Percentiles rank a stretch among this genome's conserved stretches.
Conservation (phyloP, 2,888 invertebrate genomes). For the Brenthis hecate region DNA sequence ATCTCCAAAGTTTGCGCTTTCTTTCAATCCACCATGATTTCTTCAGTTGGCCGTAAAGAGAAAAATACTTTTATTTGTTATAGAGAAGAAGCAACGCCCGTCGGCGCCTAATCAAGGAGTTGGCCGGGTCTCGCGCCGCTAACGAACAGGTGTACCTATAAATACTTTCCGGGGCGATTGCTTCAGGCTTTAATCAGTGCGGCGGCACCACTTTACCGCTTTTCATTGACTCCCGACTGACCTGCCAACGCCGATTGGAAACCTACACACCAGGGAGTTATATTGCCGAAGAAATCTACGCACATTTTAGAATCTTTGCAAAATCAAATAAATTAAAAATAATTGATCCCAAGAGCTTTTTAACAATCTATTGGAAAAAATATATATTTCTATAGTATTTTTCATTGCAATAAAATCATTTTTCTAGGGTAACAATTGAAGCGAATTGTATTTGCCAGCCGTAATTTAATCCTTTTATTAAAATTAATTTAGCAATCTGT, state of each 20-base stretch:
- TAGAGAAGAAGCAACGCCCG: slow-evolving; percentile 74
- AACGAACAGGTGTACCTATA: slow-evolving; percentile 83
- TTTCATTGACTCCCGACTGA: slow-evolving; percentile 79
- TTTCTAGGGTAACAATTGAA: too few relatives aligned
- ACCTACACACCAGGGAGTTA: slow-evolving; percentile 69
- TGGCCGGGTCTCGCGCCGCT: slow-evolving; percentile 76
- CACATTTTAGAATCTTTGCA: slow-evolving; percentile 55
- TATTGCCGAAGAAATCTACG: slow-evolving; percentile 66
- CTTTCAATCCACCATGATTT: slow-evolving; percentile 49
- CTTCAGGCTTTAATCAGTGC: slow-evolving; percentile 81
- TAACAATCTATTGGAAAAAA: slow-evolving; percentile 36
- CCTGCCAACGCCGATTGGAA: slow-evolving; percentile 76
- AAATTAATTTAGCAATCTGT: too few relatives aligned
- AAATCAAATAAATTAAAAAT: slow-evolving; percentile 44
- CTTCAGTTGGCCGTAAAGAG: slow-evolving; percentile 63
- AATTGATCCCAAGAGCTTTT: slow-evolving; percentile 38
- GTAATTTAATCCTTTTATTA: too few relatives aligned
- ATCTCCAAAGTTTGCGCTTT: slow-evolving; percentile 24
- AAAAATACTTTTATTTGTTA: slow-evolving; percentile 76
- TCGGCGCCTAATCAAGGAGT: slow-evolving; percentile 81
- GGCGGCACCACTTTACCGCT: slow-evolving; percentile 78
- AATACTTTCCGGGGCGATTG: slow-evolving; percentile 81
- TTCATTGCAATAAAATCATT: not conserved
- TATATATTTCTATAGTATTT: slow-evolving; percentile 1
- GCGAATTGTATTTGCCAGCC: too few relatives aligned